Base-by-base conservation (phyloP, 2,797 vertebrate genomes). In the Myotis findleyi region DNA sequence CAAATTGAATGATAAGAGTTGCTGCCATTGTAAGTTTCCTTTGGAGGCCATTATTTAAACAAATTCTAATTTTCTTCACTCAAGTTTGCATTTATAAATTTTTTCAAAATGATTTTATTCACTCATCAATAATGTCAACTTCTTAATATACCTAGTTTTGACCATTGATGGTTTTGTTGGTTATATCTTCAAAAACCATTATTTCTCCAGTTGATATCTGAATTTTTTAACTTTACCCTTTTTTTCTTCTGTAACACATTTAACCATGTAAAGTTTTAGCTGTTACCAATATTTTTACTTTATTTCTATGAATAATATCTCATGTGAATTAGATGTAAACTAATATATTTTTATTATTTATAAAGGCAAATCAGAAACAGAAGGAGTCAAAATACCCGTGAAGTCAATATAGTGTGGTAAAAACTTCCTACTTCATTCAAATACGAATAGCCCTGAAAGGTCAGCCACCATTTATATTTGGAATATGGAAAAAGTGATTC, bases 361-460 rank as follows among this genome's bases (percentile, higher is more conserved):
- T 92, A 53, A 94, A 89, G 57, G 69, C 14, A 91, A 71, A 73
- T 51, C 18, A 7, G 59, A 95, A 88, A 90, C 75, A 82, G 53
- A 89, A 55, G 53, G 36, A 72, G 9, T 62, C n/a, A 23, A 95
- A 64, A 87, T 87, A 69, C 38, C 62, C 53, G 18, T 47, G 49
- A 94, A 76, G 21, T 83, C 57, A 75, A 89, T 62, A 27, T 2
- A 75, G 6, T 4, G 0, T 69, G 16, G n/a, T 33, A 18, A 77
- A 95, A 88, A 91, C 12, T 80, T 83, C 23, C 62, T 49, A 20
- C 23, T 94, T 91, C 49, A 72, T 86, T 80, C 33, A 47, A 30
- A 21, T 64, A 27, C 21, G 41, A 90, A 59, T 41, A 81, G 57
- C 38, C 7, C n/a, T 64, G 38, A 44, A 51, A 41, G 21, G 27